phyloP scores from a whole-genome alignment of 1,140 invertebrate species.

The Sarcophaga peregrina region DNA sequence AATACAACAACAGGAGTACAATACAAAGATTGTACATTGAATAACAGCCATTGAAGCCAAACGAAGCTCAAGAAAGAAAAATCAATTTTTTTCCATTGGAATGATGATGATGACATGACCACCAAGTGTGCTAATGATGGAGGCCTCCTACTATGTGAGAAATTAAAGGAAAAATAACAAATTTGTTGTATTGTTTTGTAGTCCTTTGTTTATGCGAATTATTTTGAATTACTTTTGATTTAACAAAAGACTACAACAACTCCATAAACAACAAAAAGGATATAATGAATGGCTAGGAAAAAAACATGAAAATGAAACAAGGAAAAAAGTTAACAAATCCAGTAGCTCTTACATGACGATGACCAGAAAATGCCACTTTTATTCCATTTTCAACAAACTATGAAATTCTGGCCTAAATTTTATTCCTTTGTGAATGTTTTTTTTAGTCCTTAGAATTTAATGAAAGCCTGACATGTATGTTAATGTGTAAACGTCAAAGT shows the following conservation, averaged over 20 bases:
- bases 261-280: not conserved
- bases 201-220: too few species aligned
- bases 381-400: not conserved
- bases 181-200: too few species aligned
- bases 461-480: too few species aligned
- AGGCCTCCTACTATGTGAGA: not conserved
- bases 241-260: not conserved
- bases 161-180: not conserved
- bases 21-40: too few species aligned
- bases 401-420: not conserved
- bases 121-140: slow-evolving; percentile 5
- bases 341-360: not conserved
- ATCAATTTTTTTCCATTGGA: not conserved
- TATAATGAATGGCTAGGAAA: not conserved
- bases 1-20: too few species aligned
- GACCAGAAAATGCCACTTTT: slow-evolving; percentile 29
- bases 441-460: not conserved
- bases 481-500: too few species aligned
- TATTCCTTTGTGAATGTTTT: not conserved
- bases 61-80: not conserved
- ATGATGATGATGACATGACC: not conserved
- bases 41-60: not conserved
- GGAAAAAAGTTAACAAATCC: not conserved
- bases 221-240: not conserved
- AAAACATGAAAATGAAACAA: slow-evolving; percentile 24